These are phyloP conservation scores for Sebastes schlegelii DNA, from an alignment of 2,113 vertebrate species.

Conservation along the genomic window DNA sequence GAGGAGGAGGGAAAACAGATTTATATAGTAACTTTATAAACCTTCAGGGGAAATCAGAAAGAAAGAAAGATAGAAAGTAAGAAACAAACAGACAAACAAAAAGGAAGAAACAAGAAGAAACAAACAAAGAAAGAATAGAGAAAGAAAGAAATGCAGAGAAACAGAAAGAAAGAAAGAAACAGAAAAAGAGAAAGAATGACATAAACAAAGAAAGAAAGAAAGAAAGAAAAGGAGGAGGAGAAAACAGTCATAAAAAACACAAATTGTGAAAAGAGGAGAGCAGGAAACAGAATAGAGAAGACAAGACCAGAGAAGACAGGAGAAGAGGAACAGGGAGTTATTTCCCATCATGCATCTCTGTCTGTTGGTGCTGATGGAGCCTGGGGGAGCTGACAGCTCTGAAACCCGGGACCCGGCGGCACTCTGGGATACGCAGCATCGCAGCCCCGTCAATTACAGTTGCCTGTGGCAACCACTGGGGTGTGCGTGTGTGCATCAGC, in stretches of 20 bases:
- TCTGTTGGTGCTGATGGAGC: constrained; percentile 3
- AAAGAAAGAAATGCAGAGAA: background rate
- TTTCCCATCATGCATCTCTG: constrained; percentile 33
- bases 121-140: background rate
- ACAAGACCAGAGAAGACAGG: background rate
- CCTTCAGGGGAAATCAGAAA: background rate
- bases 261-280: no score
- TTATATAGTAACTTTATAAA: background rate
- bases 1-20: background rate
- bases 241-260: no score
- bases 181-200: no score
- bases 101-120: background rate
- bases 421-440: background rate
- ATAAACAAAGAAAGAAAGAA: background rate
- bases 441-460: background rate
- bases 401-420: background rate
- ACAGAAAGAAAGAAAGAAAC: background rate
- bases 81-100: no score
- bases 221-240: background rate
- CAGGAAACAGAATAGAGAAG: background rate
- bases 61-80: background rate
- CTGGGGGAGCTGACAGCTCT: constrained; percentile 24
- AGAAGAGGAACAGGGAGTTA: background rate
- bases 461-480: constrained; percentile 1
- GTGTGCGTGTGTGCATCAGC: constrained; percentile 1